Percentiles rank a stretch among this genome's conserved stretches.
Conservation (phyloP, 1,140 invertebrate genomes). For the Marisa cornuarietis region DNA sequence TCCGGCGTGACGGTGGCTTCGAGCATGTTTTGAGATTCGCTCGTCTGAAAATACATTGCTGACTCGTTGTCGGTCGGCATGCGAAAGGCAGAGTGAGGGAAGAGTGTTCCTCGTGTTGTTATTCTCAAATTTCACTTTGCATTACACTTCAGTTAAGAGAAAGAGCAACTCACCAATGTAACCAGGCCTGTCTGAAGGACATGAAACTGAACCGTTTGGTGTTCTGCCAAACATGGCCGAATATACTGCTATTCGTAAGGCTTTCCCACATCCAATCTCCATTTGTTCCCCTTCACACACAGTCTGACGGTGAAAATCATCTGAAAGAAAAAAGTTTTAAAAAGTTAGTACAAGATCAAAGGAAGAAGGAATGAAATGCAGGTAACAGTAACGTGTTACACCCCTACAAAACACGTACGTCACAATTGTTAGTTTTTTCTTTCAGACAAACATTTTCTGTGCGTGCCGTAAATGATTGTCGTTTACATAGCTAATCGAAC, state of each 20-base stretch:
- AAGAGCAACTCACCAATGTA: slow-evolving; percentile 84
- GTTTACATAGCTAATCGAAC: no score
- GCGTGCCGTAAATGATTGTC: no score
- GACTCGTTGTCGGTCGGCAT: no score
- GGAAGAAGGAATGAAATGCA: background rate
- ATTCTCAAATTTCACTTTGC: background rate
- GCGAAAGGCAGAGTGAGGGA: background rate
- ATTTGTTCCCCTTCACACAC: slow-evolving; percentile 89
- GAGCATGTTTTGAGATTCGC: no score
- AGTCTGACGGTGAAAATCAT: slow-evolving; percentile 89
- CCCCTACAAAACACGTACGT: no score
- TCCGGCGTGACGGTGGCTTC: no score
- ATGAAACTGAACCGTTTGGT: slow-evolving; percentile 84
- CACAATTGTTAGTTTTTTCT: no score
- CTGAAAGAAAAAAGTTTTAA: slow-evolving; percentile 69
- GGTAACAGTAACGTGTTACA: background rate
- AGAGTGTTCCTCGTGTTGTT: background rate
- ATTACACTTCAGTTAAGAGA: background rate
- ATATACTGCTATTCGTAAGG: slow-evolving; percentile 85
- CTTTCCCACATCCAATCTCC: slow-evolving; percentile 67
- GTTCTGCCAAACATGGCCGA: slow-evolving; percentile 89
- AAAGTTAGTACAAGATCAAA: background rate
- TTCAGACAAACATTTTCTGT: no score
- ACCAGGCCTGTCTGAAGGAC: slow-evolving; percentile 81
- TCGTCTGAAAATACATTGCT: no score